Evolutionary conservation across 2,113 vertebrate genomes (phyloP).

Genomic region (Brachypteracias leptosomus): DNA sequence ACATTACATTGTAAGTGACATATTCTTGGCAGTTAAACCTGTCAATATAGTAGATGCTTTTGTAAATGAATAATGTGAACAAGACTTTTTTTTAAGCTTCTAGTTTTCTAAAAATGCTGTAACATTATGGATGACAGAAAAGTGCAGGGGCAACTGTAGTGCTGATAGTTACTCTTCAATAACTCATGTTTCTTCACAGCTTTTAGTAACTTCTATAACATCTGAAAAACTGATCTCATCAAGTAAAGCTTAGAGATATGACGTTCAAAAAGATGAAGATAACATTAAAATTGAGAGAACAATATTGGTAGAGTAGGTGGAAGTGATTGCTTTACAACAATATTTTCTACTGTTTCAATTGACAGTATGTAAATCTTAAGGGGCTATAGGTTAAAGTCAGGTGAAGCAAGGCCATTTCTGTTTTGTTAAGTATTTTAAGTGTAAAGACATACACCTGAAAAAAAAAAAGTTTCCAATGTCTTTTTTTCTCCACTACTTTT

Average conservation of each 20-base stretch:
- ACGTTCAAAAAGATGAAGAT: not conserved
- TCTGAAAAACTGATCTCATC: not conserved
- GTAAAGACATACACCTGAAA: not conserved
- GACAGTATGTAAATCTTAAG: not conserved
- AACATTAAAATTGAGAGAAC: not conserved
- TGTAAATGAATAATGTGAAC: not conserved
- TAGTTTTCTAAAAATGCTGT: not conserved
- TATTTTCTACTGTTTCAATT: not conserved
- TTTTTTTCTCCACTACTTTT: not conserved
- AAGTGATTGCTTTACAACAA: not conserved
- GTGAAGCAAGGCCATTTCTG: not conserved
- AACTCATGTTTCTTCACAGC: not conserved
- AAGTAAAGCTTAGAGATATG: not conserved
- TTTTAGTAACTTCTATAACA: not conserved
- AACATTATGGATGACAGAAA: not conserved
- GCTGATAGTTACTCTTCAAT: not conserved
- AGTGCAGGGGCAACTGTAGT: rapidly evolving
- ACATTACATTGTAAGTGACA: not conserved
- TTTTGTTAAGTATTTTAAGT: not conserved
- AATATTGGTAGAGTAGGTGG: not conserved
- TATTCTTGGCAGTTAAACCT: not conserved
- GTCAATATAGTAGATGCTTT: not conserved
- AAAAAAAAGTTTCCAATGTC: not conserved
- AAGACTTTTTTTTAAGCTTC: not conserved
- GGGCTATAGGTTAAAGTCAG: not conserved